Percentiles rank a stretch among this genome's conserved stretches.
Evolutionary conservation across 1,140 invertebrate genomes (phyloP).

Genomic region (Mya arenaria): DNA sequence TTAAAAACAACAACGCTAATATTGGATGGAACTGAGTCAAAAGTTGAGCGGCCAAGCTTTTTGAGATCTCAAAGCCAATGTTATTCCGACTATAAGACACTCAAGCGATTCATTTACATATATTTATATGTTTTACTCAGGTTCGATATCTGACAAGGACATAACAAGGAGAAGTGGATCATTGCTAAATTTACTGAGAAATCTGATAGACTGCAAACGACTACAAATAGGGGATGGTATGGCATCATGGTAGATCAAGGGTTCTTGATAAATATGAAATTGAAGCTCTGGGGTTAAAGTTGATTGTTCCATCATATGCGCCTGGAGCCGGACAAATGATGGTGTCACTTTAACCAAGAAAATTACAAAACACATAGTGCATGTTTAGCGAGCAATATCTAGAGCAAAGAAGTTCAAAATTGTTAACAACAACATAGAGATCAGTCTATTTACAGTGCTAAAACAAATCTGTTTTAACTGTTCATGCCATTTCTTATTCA

Average conservation of each 20-base stretch:
- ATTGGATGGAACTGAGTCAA: constrained; percentile 57
- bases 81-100: constrained; percentile 64
- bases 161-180: constrained; percentile 47
- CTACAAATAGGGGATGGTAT: constrained; percentile 45
- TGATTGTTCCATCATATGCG: constrained; percentile 37
- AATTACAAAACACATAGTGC: constrained; percentile 36
- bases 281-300: constrained; percentile 23
- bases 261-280: constrained; percentile 36
- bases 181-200: constrained; percentile 14
- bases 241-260: constrained; percentile 51
- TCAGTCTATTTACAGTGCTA: constrained; percentile 18
- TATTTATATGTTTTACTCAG: constrained; percentile 58
- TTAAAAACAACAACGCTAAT: constrained; percentile 41
- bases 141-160: constrained; percentile 59
- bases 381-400: too few species aligned
- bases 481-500: constrained; percentile 34
- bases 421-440: constrained; percentile 18
- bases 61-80: constrained; percentile 48
- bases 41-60: constrained; percentile 39
- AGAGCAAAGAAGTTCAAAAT: constrained; percentile 48
- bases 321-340: constrained; percentile 32
- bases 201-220: not conserved
- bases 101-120: constrained; percentile 54
- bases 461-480: constrained; percentile 51
- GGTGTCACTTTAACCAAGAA: constrained; percentile 26